Evolutionary conservation across 2,888 invertebrate species (phyloP), one percentile per base, ranked within the genome.

Genomic region (Phyllotreta striolata): DNA sequence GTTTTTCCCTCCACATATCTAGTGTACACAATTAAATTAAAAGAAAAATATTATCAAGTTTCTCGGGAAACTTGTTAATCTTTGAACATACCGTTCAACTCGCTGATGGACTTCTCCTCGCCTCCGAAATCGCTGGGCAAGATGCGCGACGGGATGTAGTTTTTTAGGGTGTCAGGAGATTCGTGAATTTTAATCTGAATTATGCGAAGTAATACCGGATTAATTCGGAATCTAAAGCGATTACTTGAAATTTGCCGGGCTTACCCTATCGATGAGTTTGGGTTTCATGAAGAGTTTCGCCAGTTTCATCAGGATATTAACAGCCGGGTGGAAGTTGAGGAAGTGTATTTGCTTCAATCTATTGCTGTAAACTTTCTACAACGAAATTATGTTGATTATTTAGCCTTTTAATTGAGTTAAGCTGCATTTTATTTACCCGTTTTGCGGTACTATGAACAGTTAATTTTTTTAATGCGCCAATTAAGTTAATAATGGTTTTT

Each of bases 81-180:
- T 24, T 24, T 24, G 24, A 24, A n/a, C 10, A n/a, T 37, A 57
- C 57, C 49, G 38, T 47, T 9, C 24, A 57, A 37, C 40, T 57
- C 47, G 34, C 39, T 49, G 10, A 57, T 6, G 1, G 57, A 47
- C 13, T 24, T 6, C 24, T 39, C 37, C 6, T 46, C n/a, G 7
- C 57, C 57, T 9, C 57, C 57, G 49, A 49, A 57, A 47, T 57
- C 57, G 13, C 49, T 47, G 4, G 57, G 57, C 24, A 57, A 39
- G 6, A 49, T 47, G 5, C 39, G 47, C n/a, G 47, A 24, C 6
- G 57, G 49, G 10, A 57, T 38, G 1, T 14, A 10, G 13, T 57
- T 9, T 38, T 12, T 38, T 0, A 57, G 24, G 40, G 14, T 44
- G 3, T 57, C 57, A 4, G 49, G 7, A 8, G 47, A 39, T 7